Percentiles rank a stretch among this genome's conserved stretches.
Evolutionary conservation across 2,797 vertebrate species (phyloP).

Genomic region (Sarcophilus harrisii): DNA sequence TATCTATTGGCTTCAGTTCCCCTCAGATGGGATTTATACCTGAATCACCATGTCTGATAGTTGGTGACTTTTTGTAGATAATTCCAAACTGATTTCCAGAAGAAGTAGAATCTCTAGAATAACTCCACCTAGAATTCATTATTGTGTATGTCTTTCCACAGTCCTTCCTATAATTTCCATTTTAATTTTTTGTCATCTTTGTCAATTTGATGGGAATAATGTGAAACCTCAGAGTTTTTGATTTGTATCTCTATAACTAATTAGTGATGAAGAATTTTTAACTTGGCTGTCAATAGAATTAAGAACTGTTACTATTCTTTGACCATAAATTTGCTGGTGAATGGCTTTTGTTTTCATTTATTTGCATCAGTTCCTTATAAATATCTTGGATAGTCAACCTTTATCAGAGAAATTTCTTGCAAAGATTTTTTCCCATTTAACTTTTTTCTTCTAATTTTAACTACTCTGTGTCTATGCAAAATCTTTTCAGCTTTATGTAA

Average conservation of each 20-base stretch:
- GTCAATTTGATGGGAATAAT: background rate
- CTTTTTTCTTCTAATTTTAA: background rate
- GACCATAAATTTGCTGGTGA: background rate
- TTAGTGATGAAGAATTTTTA: background rate
- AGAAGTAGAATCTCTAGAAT: background rate
- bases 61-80: background rate
- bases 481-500: background rate
- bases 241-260: background rate
- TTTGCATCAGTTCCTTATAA: background rate
- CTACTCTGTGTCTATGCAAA: background rate
- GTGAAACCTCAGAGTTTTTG: background rate
- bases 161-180: background rate
- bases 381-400: background rate
- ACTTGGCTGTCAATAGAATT: background rate
- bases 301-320: background rate
- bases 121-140: background rate
- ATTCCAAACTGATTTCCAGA: background rate
- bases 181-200: background rate
- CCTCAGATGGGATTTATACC: background rate
- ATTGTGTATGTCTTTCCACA: too few species aligned
- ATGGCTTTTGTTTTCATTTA: background rate
- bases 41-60: background rate
- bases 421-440: background rate
- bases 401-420: background rate
- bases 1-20: background rate